Percentiles rank a stretch among this genome's conserved stretches.
phyloP scores from a whole-genome alignment of 2,797 vertebrate genomes.

The Chloroceryle inda region DNA sequence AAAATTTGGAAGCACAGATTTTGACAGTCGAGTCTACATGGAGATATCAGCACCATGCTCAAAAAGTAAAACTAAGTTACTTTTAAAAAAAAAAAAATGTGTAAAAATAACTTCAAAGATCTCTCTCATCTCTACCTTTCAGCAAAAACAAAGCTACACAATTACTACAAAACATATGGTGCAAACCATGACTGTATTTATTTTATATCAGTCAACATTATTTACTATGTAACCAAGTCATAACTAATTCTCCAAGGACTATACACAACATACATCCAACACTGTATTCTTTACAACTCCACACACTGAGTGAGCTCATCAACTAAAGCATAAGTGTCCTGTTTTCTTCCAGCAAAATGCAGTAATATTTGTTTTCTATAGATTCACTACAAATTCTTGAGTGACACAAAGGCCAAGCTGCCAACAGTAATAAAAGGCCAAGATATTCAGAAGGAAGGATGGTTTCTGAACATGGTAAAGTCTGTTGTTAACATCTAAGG shows the following conservation, averaged over 20 bases:
- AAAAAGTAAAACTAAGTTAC: conserved; percentile 63
- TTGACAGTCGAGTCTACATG: conserved; percentile 16
- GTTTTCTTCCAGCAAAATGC: conserved; percentile 36
- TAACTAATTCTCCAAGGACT: conserved; percentile 74
- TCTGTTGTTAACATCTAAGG: not conserved
- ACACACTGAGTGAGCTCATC: conserved; percentile 27
- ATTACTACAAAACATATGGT: conserved; percentile 76
- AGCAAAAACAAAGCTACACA: conserved; percentile 74
- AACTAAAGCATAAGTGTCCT: conserved; percentile 21
- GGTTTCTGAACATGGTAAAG: conserved; percentile 27
- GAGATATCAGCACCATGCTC: conserved; percentile 8
- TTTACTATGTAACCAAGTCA: conserved; percentile 76
- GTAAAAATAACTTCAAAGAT: conserved; percentile 45
- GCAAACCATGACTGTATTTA: conserved; percentile 66
- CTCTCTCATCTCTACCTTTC: conserved; percentile 61
- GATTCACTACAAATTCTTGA: conserved; percentile 61
- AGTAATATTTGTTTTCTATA: conserved; percentile 35
- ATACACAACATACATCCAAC: conserved; percentile 50
- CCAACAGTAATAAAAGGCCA: conserved; percentile 44
- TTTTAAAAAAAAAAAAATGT: not conserved
- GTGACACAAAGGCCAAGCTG: conserved; percentile 29
- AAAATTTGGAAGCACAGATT: not conserved
- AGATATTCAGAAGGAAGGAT: conserved; percentile 2
- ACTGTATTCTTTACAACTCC: conserved; percentile 33
- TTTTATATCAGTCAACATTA: conserved; percentile 77